Evolutionary conservation across 2,888 invertebrate species (phyloP).

Genomic region (Ariolimax columbianus): DNA sequence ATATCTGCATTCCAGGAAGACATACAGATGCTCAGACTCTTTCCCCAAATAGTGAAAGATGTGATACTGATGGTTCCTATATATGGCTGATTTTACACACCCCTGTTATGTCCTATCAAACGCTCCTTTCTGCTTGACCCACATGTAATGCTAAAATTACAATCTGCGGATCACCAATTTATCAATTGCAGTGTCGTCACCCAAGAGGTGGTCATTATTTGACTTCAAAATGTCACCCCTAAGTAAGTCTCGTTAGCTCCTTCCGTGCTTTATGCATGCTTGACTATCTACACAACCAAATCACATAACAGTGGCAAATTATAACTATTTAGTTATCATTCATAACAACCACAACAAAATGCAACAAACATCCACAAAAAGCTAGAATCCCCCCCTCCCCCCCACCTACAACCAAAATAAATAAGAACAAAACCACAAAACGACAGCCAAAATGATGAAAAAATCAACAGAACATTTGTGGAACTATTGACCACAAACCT

Average conservation of each 20-base stretch:
- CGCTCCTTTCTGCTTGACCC: too few relatives aligned
- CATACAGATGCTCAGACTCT: too few relatives aligned
- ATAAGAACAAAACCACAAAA: slow-evolving; percentile 8
- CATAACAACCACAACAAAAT: neutral
- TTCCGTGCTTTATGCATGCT: neutral
- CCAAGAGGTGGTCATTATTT: too few relatives aligned
- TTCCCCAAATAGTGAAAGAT: too few relatives aligned
- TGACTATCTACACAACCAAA: neutral
- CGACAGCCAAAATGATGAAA: neutral
- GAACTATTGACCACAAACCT: slow-evolving; percentile 59
- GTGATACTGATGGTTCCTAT: too few relatives aligned
- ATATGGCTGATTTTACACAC: too few relatives aligned
- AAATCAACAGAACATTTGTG: neutral
- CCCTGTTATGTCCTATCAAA: too few relatives aligned
- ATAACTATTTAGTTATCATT: neutral
- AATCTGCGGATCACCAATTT: too few relatives aligned
- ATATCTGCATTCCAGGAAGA: too few relatives aligned
- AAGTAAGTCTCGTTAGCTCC: neutral
- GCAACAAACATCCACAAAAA: slow-evolving; percentile 7
- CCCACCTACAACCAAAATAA: neutral
- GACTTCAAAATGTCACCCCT: neutral
- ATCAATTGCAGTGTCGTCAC: too few relatives aligned
- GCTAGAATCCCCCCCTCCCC: neutral
- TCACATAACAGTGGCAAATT: neutral
- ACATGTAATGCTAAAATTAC: too few relatives aligned